Evolutionary conservation across 2,797 vertebrate species (phyloP).

Genomic region (Aphelocoma californica): DNA sequence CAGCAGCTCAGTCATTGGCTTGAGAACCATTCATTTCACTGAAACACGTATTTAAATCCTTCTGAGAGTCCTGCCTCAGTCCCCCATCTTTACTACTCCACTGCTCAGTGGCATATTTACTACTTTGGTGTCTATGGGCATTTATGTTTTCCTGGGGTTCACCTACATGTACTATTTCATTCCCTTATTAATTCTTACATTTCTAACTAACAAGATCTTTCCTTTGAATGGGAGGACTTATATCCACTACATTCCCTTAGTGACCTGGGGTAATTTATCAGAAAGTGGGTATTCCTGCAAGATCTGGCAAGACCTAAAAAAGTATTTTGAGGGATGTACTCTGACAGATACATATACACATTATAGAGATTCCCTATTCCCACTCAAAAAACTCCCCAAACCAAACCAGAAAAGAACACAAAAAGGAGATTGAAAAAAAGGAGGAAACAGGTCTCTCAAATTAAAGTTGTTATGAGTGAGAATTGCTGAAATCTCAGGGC

Average conservation of each 20-base stretch:
- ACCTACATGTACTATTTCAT: background rate
- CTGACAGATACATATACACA: background rate
- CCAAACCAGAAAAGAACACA: background rate
- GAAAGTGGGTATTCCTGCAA: background rate
- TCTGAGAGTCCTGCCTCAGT: background rate
- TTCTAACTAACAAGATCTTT: background rate
- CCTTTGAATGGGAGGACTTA: background rate
- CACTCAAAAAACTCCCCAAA: background rate
- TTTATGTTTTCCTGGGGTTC: background rate
- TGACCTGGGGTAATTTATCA: background rate
- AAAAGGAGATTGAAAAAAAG: background rate
- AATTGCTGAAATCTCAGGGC: background rate
- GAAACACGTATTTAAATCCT: background rate
- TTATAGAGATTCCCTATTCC: background rate
- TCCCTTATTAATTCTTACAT: background rate
- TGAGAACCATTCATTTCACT: background rate
- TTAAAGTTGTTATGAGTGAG: background rate
- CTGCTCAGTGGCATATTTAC: background rate
- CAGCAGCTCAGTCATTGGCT: background rate
- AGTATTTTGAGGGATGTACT: background rate
- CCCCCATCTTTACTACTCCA: background rate
- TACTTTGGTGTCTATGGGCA: background rate
- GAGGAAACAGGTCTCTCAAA: accelerated
- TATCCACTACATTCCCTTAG: background rate
- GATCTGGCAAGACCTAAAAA: background rate